A percentile compares a stretch with the other conserved stretches of the same genome.
Conservation (phyloP, 2,888 invertebrate species). For the Lymantria dispar region DNA sequence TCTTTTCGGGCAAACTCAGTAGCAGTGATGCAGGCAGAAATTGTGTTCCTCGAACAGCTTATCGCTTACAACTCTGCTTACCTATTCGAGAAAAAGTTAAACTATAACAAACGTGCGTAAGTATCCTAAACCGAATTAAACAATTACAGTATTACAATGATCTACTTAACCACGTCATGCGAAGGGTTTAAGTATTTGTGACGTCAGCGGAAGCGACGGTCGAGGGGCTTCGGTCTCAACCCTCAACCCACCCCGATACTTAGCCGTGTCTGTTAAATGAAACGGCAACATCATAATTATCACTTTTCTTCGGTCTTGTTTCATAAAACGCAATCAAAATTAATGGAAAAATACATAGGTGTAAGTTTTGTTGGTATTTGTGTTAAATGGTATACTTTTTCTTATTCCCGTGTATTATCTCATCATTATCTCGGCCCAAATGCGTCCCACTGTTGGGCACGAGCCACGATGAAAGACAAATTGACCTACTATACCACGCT, state of each 20-base stretch:
- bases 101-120: background rate
- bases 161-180: conserved; percentile 11
- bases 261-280: conserved; percentile 27
- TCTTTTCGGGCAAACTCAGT: no score
- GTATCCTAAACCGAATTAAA: conserved; percentile 7
- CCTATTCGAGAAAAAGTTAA: background rate
- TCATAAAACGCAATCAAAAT: conserved; percentile 15
- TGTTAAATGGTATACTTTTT: no score
- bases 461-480: no score
- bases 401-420: no score
- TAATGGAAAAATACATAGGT: conserved; percentile 18
- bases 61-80: no score
- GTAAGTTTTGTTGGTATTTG: no score
- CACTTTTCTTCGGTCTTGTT: conserved; percentile 30
- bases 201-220: conserved; percentile 55
- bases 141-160: conserved; percentile 14
- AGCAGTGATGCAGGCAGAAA: no score
- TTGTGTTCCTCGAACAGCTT: no score
- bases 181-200: conserved; percentile 29
- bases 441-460: no score
- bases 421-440: no score
- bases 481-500: no score
- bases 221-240: conserved; percentile 65
- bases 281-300: conserved; percentile 30
- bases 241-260: conserved; percentile 20